Percentiles rank a stretch among this genome's conserved stretches.
phyloP scores from a whole-genome alignment of 2,888 invertebrate species.

The Stramonita haemastoma region DNA sequence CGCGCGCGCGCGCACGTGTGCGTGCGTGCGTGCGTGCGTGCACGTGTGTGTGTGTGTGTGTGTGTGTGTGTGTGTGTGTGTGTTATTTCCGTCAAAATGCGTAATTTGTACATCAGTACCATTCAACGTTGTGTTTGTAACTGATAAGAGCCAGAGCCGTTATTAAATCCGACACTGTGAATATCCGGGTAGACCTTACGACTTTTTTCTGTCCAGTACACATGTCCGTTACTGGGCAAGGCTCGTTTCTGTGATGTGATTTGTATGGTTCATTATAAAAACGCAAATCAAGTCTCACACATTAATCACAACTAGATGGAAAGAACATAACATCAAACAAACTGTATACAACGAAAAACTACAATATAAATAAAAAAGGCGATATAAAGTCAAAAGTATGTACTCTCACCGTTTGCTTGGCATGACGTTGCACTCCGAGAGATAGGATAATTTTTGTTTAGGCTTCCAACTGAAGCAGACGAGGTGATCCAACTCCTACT shows the following conservation, averaged over 20 bases:
- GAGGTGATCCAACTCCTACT: conserved; percentile 37
- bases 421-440: background rate
- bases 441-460: background rate
- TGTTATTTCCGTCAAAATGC: background rate
- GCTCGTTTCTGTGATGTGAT: background rate
- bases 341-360: background rate
- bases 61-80: background rate
- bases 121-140: no score
- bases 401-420: background rate
- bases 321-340: background rate
- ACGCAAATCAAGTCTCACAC: background rate
- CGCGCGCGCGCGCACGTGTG: conserved; percentile 18
- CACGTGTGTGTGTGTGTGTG: background rate
- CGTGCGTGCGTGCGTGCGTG: background rate
- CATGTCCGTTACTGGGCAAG: no score
- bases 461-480: conserved; percentile 21
- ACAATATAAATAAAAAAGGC: background rate
- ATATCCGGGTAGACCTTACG: no score
- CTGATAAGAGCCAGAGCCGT: no score
- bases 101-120: no score
- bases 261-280: conserved; percentile 3
- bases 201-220: no score
- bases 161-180: no score
- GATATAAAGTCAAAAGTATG: background rate
- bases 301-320: background rate